phyloP scores from a whole-genome alignment of 2,797 vertebrate species.

The Darevskia mixta region DNA sequence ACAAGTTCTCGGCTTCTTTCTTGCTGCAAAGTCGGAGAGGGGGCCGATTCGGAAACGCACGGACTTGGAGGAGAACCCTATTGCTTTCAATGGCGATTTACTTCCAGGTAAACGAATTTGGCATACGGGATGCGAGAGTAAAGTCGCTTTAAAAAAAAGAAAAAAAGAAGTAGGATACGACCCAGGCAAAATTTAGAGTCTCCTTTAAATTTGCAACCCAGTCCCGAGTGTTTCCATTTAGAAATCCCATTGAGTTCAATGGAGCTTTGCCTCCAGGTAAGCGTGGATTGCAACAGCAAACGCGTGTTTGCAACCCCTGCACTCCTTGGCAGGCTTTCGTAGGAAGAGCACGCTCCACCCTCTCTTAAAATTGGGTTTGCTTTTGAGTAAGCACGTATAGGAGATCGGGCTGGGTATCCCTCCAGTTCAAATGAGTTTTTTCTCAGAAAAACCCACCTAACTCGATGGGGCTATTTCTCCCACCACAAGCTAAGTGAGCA shows the following conservation, averaged over 20 bases:
- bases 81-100: not conserved
- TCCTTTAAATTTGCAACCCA: not conserved
- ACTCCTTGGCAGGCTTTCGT: not conserved
- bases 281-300: not conserved
- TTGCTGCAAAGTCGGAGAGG: not conserved
- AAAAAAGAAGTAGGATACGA: no score
- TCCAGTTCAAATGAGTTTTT: not conserved
- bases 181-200: not conserved
- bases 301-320: not conserved
- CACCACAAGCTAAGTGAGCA: no score
- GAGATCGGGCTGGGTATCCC: not conserved
- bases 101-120: not conserved
- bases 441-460: not conserved
- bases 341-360: no score
- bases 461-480: not conserved
- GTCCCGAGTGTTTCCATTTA: not conserved
- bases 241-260: no score
- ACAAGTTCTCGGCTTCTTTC: not conserved
- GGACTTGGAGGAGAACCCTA: not conserved
- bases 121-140: no score
- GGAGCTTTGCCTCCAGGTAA: not conserved
- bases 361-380: not conserved
- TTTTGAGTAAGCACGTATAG: not conserved
- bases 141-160: not conserved
- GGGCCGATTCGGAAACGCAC: not conserved